phyloP scores from a whole-genome alignment of 2,797 vertebrate species.

The Gouania willdenowi region DNA sequence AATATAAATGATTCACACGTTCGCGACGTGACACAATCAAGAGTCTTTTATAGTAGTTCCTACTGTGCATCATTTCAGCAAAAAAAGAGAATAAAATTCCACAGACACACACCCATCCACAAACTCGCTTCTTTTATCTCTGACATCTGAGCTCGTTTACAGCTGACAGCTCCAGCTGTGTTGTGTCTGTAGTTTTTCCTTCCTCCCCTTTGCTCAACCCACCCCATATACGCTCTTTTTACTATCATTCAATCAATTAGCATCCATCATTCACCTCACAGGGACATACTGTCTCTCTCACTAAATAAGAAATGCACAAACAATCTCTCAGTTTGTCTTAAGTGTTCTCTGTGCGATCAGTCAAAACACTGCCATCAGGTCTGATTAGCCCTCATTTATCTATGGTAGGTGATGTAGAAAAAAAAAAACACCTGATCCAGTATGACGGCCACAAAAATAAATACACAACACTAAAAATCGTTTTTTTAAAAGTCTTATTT shows the following conservation, averaged over 20 bases:
- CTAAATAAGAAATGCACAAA: conserved; percentile 12
- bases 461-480: no score
- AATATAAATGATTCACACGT: no score
- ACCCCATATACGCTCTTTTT: neutral
- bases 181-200: conserved; percentile 19
- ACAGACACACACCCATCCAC: neutral
- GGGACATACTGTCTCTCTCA: neutral
- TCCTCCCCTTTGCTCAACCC: neutral
- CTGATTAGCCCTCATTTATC: conserved; percentile 23
- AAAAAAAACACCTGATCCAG: no score
- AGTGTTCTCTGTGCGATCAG: conserved; percentile 31
- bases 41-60: no score
- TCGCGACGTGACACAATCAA: no score
- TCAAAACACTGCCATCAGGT: conserved; percentile 12
- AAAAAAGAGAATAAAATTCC: conserved; percentile 33
- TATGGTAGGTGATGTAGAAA: no score
- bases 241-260: conserved; percentile 20
- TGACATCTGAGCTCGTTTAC: conserved; percentile 58
- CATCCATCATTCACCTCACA: conserved; percentile 28
- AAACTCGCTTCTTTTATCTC: conserved; percentile 34
- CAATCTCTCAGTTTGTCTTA: conserved; percentile 1
- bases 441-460: no score
- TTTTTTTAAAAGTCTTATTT: no score
- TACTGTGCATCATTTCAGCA: conserved; percentile 39
- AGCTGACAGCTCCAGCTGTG: conserved; percentile 50